These are phyloP conservation scores for Microtus pennsylvanicus DNA, from an alignment of 2,113 vertebrate species.

Conservation along the genomic window DNA sequence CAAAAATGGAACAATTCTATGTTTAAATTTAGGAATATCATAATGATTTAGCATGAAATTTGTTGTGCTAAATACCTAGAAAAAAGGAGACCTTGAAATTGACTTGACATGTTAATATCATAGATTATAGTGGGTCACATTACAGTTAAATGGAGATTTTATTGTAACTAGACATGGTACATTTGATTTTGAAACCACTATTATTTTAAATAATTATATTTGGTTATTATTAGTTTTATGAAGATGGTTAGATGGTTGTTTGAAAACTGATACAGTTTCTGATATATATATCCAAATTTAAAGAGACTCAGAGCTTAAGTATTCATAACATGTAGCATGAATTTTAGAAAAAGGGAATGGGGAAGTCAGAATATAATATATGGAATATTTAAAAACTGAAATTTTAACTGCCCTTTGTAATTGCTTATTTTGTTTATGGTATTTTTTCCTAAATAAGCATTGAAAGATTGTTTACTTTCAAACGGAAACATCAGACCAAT, in stretches of 20 bases:
- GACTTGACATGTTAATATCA: slow-evolving; percentile 80
- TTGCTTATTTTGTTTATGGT: background rate
- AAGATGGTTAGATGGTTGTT: background rate
- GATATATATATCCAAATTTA: background rate
- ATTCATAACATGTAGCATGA: slow-evolving; percentile 6
- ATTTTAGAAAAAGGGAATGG: background rate
- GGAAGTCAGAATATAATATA: background rate
- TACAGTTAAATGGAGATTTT: slow-evolving; percentile 74
- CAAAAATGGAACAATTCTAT: slow-evolving; percentile 75
- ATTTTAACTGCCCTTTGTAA: background rate
- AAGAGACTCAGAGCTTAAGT: slow-evolving; percentile 14
- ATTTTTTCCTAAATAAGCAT: background rate
- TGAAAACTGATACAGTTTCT: slow-evolving; percentile 5
- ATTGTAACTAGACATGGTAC: slow-evolving; percentile 63
- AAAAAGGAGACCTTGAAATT: slow-evolving; percentile 78
- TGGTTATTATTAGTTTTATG: slow-evolving; percentile 10
- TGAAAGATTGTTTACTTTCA: background rate
- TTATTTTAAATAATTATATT: slow-evolving; percentile 1
- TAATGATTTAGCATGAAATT: slow-evolving; percentile 80
- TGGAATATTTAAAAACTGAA: background rate
- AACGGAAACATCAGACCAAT: background rate
- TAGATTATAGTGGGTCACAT: slow-evolving; percentile 64
- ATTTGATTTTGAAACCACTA: slow-evolving; percentile 74
- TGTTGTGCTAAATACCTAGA: slow-evolving; percentile 73
- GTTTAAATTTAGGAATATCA: slow-evolving; percentile 63